Percentiles rank a stretch among this genome's conserved stretches.
Conservation (phyloP, 1,140 invertebrate species). For the Maniola jurtina region DNA sequence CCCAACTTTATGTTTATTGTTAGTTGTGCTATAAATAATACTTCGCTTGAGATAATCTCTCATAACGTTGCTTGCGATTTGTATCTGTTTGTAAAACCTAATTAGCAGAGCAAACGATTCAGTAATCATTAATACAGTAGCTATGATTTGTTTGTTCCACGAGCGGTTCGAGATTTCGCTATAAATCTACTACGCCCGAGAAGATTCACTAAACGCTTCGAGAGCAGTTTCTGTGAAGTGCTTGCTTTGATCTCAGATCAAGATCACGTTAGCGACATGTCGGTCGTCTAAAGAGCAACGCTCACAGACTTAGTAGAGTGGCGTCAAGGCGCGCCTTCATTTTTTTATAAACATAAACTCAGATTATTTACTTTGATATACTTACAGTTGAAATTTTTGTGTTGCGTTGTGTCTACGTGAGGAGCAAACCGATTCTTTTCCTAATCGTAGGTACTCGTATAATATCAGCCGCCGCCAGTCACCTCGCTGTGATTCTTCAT, state of each 20-base stretch:
- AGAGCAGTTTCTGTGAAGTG: not conserved
- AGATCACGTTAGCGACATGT: not conserved
- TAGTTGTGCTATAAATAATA: not conserved
- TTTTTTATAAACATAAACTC: no score
- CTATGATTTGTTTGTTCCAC: not conserved
- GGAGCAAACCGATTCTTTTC: no score
- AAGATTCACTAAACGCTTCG: not conserved
- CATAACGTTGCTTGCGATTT: not conserved
- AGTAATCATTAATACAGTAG: not conserved
- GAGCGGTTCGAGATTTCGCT: slow-evolving; percentile 2
- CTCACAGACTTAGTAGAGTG: no score
- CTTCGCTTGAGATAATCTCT: slow-evolving; percentile 1
- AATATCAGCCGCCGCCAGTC: no score
- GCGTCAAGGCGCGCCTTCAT: no score
- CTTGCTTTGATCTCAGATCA: slow-evolving; percentile 1
- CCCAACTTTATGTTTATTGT: not conserved
- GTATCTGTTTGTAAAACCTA: not conserved
- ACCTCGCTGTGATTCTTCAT: no score
- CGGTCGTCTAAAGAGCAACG: no score
- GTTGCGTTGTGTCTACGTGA: no score
- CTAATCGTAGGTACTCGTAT: no score
- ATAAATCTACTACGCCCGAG: slow-evolving; percentile 1
- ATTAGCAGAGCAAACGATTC: not conserved
- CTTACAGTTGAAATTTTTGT: no score
- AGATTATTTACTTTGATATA: no score